phyloP scores from a whole-genome alignment of 2,113 vertebrate species.

The Gymnobelideus leadbeateri region DNA sequence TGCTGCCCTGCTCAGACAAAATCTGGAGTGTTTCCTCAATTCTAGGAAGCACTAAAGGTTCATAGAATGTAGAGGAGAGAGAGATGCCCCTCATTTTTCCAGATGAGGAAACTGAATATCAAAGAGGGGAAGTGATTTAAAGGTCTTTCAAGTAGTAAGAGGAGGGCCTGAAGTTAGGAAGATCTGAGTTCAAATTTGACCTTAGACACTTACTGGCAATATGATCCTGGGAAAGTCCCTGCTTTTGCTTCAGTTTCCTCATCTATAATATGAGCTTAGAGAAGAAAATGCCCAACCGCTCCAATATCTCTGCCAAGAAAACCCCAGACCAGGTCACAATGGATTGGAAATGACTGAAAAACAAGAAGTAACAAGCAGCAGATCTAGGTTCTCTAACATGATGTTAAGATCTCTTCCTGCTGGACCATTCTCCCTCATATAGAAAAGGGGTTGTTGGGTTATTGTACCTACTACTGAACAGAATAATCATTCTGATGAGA shows the following conservation, averaged over 20 bases:
- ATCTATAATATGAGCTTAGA: not conserved
- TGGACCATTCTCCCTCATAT: not conserved
- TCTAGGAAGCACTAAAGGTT: not conserved
- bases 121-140: not conserved
- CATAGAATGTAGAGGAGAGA: not conserved
- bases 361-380: not conserved
- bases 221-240: not conserved
- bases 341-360: not conserved
- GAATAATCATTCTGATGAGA: not conserved
- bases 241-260: not conserved
- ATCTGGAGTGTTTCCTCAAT: not conserved
- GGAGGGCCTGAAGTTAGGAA: not conserved
- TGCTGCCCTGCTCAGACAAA: not conserved
- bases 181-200: not conserved
- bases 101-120: not conserved
- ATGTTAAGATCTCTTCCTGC: not conserved
- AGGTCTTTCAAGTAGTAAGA: not conserved
- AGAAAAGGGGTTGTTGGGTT: not conserved
- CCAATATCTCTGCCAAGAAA: not conserved
- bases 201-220: not conserved
- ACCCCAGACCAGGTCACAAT: not conserved
- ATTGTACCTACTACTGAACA: not conserved
- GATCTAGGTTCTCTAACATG: not conserved
- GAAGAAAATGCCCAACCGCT: not conserved
- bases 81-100: not conserved